phyloP scores from a whole-genome alignment of 2,113 vertebrate genomes.

The Prionailurus bengalensis region DNA sequence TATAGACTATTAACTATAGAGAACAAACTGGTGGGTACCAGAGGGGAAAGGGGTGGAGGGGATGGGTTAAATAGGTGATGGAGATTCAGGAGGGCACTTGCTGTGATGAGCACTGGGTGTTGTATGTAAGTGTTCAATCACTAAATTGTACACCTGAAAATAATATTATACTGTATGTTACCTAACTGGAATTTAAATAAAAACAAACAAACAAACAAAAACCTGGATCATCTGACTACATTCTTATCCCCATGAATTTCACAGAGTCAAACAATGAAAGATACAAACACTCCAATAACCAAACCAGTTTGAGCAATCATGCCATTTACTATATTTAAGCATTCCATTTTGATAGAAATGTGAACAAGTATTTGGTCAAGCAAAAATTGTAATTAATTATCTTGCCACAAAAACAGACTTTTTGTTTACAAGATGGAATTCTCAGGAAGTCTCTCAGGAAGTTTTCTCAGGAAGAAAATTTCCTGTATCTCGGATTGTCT shows the following conservation, averaged over 20 bases:
- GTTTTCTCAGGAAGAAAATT: not conserved
- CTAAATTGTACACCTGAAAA: not conserved
- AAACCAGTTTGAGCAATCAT: not conserved
- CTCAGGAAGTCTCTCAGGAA: not conserved
- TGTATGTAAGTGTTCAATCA: not conserved
- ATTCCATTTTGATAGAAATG: not conserved
- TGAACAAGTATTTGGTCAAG: not conserved
- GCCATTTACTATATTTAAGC: not conserved
- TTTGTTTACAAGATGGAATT: not conserved
- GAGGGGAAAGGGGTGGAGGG: not conserved
- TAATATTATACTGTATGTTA: not conserved
- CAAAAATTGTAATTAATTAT: not conserved
- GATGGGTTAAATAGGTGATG: not conserved
- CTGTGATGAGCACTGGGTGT: not conserved
- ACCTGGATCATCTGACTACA: not conserved
- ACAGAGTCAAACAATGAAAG: not conserved
- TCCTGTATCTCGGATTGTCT: not conserved
- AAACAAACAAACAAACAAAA: not conserved
- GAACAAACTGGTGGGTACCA: not conserved
- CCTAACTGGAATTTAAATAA: not conserved
- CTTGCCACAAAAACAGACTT: not conserved
- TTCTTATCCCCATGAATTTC: not conserved
- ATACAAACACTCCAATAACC: not conserved
- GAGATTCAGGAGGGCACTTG: not conserved
- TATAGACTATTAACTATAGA: not conserved